Evolutionary conservation across 2,888 invertebrate genomes (phyloP).

Genomic region (Agrilus cyanescens): DNA sequence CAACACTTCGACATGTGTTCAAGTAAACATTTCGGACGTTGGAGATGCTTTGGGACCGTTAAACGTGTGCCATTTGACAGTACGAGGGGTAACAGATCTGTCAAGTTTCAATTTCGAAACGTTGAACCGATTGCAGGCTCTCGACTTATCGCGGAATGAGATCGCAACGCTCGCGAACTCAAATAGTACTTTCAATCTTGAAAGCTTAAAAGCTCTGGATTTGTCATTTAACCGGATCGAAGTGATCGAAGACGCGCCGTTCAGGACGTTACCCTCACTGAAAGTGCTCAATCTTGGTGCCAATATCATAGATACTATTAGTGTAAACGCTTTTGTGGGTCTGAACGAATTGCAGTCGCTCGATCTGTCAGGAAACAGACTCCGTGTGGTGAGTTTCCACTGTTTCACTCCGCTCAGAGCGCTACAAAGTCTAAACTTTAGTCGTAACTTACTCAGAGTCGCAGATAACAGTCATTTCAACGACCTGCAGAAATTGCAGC

Average conservation of each 20-base stretch:
- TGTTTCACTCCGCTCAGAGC: conserved; percentile 46
- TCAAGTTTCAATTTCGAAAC: conserved; percentile 8
- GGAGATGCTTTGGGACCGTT: too few relatives aligned
- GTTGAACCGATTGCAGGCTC: conserved; percentile 15
- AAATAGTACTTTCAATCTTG: conserved; percentile 21
- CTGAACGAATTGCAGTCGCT: conserved; percentile 17
- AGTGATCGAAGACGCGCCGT: conserved; percentile 40
- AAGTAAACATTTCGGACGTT: too few relatives aligned
- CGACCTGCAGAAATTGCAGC: conserved; percentile 48
- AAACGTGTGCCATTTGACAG: too few relatives aligned
- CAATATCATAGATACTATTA: conserved; percentile 45
- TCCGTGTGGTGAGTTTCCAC: conserved; percentile 46
- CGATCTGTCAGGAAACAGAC: conserved; percentile 24
- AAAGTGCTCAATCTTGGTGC: conserved; percentile 51
- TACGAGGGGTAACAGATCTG: too few relatives aligned
- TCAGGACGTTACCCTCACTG: conserved; percentile 43
- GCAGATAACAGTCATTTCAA: conserved; percentile 55
- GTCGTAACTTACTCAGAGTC: conserved; percentile 51
- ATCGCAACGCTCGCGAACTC: conserved; percentile 17
- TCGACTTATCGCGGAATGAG: conserved; percentile 22
- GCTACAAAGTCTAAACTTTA: conserved; percentile 59
- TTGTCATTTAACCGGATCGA: conserved; percentile 47
- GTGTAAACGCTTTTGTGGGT: conserved; percentile 9
- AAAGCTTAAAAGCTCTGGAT: conserved; percentile 44
- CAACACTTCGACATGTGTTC: too few relatives aligned